Conservation (phyloP, 2,888 invertebrate genomes). For the Theristus sp. region DNA sequence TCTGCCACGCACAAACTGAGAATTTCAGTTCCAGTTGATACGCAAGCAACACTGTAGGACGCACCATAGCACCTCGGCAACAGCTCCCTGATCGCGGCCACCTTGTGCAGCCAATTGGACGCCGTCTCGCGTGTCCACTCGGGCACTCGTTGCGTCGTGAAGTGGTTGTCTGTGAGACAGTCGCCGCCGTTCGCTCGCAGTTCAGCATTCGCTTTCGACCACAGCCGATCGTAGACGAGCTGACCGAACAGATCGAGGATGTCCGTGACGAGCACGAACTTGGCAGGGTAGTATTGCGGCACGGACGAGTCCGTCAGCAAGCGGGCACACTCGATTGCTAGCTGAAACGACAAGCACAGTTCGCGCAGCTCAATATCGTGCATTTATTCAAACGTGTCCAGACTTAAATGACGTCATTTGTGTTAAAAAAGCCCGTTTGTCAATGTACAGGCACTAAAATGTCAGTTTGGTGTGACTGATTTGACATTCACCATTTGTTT, state of each 20-base stretch:
- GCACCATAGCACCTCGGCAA: constrained; percentile 59
- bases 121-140: constrained; percentile 45
- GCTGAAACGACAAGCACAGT: constrained; percentile 46
- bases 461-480: too few relatives aligned
- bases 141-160: constrained; percentile 54
- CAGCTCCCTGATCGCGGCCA: constrained; percentile 84
- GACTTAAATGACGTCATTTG: too few relatives aligned
- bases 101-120: constrained; percentile 96
- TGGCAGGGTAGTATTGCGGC: constrained; percentile 87
- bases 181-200: not conserved
- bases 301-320: constrained; percentile 69
- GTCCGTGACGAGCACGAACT: constrained; percentile 87
- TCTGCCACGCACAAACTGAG: too few relatives aligned
- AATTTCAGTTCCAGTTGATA: too few relatives aligned
- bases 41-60: not conserved
- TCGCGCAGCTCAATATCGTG: not conserved
- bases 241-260: constrained; percentile 71
- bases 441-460: too few relatives aligned
- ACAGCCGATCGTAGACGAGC: constrained; percentile 61
- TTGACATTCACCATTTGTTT: too few relatives aligned
- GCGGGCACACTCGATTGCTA: constrained; percentile 84
- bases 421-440: not conserved
- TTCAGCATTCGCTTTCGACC: constrained; percentile 39
- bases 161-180: constrained; percentile 35
- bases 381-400: not conserved